These are phyloP conservation scores for Plutella xylostella DNA, from an alignment of 2,888 invertebrate species.

Conservation along the genomic window DNA sequence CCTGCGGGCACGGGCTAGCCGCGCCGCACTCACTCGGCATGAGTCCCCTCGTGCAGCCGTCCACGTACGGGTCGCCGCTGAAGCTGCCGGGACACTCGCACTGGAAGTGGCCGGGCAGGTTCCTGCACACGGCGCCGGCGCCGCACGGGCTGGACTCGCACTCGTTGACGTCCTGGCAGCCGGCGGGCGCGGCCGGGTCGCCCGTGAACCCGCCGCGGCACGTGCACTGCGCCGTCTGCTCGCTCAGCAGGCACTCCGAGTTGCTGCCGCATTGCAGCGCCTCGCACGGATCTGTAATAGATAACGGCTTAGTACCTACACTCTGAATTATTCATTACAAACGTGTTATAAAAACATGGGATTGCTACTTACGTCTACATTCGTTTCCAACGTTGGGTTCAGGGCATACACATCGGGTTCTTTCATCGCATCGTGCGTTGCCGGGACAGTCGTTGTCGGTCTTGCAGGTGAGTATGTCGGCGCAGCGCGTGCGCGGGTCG, in stretches of 20 bases:
- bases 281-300: constrained; percentile 87
- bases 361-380: constrained; percentile 81
- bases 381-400: constrained; percentile 93
- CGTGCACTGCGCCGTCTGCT: constrained; percentile 85
- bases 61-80: constrained; percentile 82
- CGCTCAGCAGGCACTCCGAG: constrained; percentile 88
- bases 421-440: constrained; percentile 85
- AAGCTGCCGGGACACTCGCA: constrained; percentile 91
- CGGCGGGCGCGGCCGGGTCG: constrained; percentile 70
- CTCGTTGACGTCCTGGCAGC: constrained; percentile 91
- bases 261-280: constrained; percentile 86
- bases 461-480: constrained; percentile 83
- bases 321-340: not conserved
- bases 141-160: constrained; percentile 86
- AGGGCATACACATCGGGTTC: constrained; percentile 86
- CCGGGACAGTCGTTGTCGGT: constrained; percentile 86
- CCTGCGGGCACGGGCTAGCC: constrained; percentile 81
- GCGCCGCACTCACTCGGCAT: constrained; percentile 78
- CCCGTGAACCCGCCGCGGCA: constrained; percentile 87
- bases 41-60: constrained; percentile 78
- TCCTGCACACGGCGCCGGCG: constrained; percentile 87
- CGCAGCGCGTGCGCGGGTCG: constrained; percentile 84
- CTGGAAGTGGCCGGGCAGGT: constrained; percentile 85
- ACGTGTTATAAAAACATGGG: not conserved
- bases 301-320: not conserved